Conservation (phyloP, 2,113 vertebrate species). For the Triplophysa rosa region DNA sequence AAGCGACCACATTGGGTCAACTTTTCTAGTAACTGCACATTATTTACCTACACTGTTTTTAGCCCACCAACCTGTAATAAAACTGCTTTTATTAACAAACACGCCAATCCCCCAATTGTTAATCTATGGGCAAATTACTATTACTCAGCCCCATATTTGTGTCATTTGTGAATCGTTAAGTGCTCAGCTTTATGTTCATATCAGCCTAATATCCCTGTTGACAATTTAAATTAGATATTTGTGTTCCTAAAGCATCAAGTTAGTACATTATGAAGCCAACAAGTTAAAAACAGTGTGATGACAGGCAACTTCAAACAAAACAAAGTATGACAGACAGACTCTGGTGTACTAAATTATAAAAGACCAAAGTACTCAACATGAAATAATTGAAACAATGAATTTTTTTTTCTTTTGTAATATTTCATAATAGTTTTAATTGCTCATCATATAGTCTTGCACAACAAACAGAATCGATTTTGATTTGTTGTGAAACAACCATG, state of each 20-base stretch:
- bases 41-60: not conserved
- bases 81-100: slow-evolving; percentile 16
- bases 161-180: not conserved
- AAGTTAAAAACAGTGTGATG: slow-evolving; percentile 19
- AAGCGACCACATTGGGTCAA: not conserved
- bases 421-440: no score
- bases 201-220: no score
- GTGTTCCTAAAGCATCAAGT: slow-evolving; percentile 2
- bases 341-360: no score
- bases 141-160: not conserved
- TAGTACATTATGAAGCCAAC: slow-evolving; percentile 2
- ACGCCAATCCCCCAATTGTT: not conserved
- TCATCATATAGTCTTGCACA: not conserved
- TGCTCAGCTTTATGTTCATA: not conserved
- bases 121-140: slow-evolving; percentile 5
- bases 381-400: no score
- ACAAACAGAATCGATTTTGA: not conserved
- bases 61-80: not conserved
- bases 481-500: no score
- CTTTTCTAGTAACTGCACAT: not conserved
- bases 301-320: not conserved
- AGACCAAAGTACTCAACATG: no score
- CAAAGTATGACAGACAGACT: not conserved
- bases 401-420: no score
- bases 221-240: not conserved